Evolutionary conservation across 2,113 vertebrate species (phyloP), one percentile per base, ranked within the genome.

Genomic region (Pomatostomus ruficeps): DNA sequence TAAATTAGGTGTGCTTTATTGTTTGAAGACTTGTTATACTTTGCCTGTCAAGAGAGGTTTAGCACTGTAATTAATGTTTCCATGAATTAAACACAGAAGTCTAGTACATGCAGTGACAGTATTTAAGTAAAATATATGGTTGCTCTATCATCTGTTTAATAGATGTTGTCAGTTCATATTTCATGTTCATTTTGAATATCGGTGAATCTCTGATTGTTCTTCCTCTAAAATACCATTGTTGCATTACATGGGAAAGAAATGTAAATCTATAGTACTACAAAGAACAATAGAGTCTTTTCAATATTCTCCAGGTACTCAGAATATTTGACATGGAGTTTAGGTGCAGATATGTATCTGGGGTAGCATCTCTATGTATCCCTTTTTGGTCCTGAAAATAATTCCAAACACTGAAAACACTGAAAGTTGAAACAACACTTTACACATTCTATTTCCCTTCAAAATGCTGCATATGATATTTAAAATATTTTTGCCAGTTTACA

Each of bases 1-100:
- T 12, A 95, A 95, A 95, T 94, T 90, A 91, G 83, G 89, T 93
- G 85, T 85, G 23, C 85, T 89, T 92, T 86, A 88, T 91, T 87
- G 73, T 90, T 95, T 82, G 46, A 91, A 94, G 58, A 88, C 59
- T 73, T 89, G 66, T 84, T 93, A 91, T 89, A 89, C 63, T 94
- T 79, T 80, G 61, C 77, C 57, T 93, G 72, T 90, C 91, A 95
- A 54, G 38, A 94, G 78, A 88, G 48, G 10, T 63, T 84, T 70
- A 80, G 82, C 72, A 43, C 36, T 28, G 38, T 79, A 85, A 88
- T 63, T 83, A 88, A 92, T 91, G 70, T 86, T 85, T 87, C 73
- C 86, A 81, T 52, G 40, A 94, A 92, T 91, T 90, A 93, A 96
- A 93, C 79, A 91, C 58, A 79, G 26, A 21, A 85, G 33, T 66